Base-by-base conservation (phyloP, 2,797 vertebrate genomes). In the Urophycis tenuis region DNA sequence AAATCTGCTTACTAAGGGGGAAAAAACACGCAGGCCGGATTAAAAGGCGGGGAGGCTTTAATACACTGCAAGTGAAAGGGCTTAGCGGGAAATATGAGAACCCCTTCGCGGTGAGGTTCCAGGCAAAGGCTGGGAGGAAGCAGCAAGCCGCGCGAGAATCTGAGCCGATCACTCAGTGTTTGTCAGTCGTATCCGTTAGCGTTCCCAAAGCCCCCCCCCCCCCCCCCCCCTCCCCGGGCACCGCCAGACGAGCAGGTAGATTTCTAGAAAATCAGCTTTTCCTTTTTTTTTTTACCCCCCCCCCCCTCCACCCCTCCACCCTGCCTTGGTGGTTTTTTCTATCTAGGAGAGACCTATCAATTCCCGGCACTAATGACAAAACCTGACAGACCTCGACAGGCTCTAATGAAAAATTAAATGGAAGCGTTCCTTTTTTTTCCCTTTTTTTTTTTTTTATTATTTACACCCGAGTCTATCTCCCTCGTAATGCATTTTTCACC, bases 1-100 rank as follows among this genome's bases (percentile, higher is more conserved):
- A 88, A 92, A 93, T 93, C 89, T 93, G 92, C 92, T 92, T 92
- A 91, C 89, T 92, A 92, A 91, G 90, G 85, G 86, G 87, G 84
- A 12, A 81, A 89, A 91, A 90, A 84, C 82, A 86, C 78, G 78
- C 81, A n/a, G 84, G 86, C 85, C 83, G 90, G 92, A 92, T 92
- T 92, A 92, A 89, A 90, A 90, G 89, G 89, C 17, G 80, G 83
- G 79, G 84, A 60, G 85, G 87, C 81, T 91, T 91, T 92, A 91
- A 92, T 91, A 88, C 86, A 90, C 87, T 84, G 86, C 84, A 79
- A 92, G 90, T 87, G 91, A 92, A 91, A 91, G 83, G 88, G 89
- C 88, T 93, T 91, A 90, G 86, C 80, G 87, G 87, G 90, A 92
- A 92, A 93, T 90, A 89, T 87, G 91, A 93, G 91, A 91, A 90